Conservation (phyloP, 1,140 invertebrate species). For the Vollenhovia emeryi region DNA sequence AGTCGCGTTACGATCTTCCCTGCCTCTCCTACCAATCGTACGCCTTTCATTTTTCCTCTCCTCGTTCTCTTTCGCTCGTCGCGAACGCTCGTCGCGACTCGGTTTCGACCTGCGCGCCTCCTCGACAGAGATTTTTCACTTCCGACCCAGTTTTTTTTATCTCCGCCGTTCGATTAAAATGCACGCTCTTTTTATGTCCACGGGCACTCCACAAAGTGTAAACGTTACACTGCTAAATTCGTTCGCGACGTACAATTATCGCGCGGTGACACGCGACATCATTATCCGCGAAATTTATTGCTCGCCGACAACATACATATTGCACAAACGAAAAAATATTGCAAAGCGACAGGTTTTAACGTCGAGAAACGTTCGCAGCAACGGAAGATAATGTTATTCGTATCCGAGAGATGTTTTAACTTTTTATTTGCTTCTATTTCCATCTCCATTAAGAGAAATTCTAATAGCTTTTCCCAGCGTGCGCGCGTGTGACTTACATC, state of each 20-base stretch:
- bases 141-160: conserved; percentile 12
- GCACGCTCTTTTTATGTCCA: conserved; percentile 43
- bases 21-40: conserved; percentile 29
- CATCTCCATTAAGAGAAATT: not conserved
- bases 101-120: not conserved
- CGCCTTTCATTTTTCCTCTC: conserved; percentile 47
- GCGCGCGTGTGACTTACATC: not conserved
- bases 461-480: not conserved
- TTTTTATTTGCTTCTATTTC: not conserved
- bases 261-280: conserved; percentile 28
- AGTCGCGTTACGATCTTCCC: conserved; percentile 66
- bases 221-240: conserved; percentile 33
- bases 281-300: conserved; percentile 45
- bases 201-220: conserved; percentile 19
- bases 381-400: not conserved
- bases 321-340: conserved; percentile 6
- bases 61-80: not conserved
- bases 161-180: conserved; percentile 37
- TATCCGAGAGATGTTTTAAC: not conserved
- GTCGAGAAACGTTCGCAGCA: not conserved
- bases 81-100: not conserved
- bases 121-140: not conserved
- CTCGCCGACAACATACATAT: conserved; percentile 14
- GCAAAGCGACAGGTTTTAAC: not conserved
- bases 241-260: conserved; percentile 35